Conservation (phyloP, 1,140 invertebrate species). For the Mamestra configurata region DNA sequence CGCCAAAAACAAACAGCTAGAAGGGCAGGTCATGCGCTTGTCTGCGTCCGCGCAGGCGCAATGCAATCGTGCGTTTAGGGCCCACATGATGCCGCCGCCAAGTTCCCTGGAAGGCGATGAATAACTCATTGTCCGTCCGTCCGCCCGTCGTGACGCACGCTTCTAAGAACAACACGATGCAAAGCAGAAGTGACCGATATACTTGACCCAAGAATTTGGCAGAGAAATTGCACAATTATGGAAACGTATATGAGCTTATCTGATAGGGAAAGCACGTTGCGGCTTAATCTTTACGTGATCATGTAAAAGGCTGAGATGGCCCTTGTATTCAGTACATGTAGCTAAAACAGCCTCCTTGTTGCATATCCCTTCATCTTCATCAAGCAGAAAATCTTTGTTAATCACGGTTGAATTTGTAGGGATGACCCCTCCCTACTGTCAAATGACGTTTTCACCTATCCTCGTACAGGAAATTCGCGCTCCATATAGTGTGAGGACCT, state of each 20-base stretch:
- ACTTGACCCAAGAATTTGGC: constrained; percentile 75
- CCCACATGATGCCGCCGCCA: constrained; percentile 83
- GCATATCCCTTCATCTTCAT: neutral
- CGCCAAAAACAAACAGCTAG: constrained; percentile 70
- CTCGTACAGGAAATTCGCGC: constrained; percentile 24
- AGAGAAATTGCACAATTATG: constrained; percentile 52
- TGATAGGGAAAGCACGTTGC: constrained; percentile 29
- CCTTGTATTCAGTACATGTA: constrained; percentile 25
- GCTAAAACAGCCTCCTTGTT: constrained; percentile 24
- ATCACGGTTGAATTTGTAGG: neutral
- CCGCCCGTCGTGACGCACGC: constrained; percentile 83
- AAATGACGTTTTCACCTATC: neutral
- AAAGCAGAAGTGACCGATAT: constrained; percentile 81
- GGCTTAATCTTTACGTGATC: constrained; percentile 9
- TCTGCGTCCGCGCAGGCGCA: constrained; percentile 64
- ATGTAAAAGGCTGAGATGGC: neutral
- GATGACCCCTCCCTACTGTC: too few species aligned
- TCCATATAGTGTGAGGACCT: constrained; percentile 57
- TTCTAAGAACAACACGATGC: constrained; percentile 78
- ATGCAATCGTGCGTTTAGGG: constrained; percentile 82
- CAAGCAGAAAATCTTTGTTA: neutral
- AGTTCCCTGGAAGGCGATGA: constrained; percentile 85
- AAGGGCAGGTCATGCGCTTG: constrained; percentile 77
- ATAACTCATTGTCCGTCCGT: constrained; percentile 86
- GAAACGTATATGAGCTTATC: constrained; percentile 43